Percentiles rank a stretch among this genome's conserved stretches.
Evolutionary conservation across 2,113 vertebrate genomes (phyloP).

Genomic region (Psilopsiagon aymara): DNA sequence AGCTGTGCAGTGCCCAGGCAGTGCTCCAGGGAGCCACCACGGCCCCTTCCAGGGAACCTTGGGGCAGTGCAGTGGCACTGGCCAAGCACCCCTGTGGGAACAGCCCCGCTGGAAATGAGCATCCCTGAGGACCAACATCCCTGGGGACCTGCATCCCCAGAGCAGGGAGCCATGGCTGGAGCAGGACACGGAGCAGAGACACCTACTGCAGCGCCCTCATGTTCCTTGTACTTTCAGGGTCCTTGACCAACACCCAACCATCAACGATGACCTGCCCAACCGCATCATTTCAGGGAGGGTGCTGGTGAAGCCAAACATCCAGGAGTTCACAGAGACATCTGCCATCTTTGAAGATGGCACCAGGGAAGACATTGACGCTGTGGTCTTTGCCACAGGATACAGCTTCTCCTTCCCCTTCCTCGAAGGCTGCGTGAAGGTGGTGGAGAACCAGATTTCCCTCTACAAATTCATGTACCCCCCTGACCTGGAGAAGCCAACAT

Average conservation of each 20-base stretch:
- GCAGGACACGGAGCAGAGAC: not conserved
- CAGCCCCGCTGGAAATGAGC: not conserved
- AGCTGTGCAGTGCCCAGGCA: not conserved
- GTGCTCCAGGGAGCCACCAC: not conserved
- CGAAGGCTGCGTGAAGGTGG: constrained; percentile 70
- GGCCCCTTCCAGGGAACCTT: not conserved
- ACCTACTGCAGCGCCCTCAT: not conserved
- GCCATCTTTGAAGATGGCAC: constrained; percentile 87
- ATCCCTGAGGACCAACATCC: not conserved
- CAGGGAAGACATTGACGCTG: constrained; percentile 80
- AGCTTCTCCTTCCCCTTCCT: constrained; percentile 84
- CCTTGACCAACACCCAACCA: constrained; percentile 58
- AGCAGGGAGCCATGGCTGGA: not conserved
- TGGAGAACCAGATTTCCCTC: constrained; percentile 74
- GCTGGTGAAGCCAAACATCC: constrained; percentile 78
- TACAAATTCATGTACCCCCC: constrained; percentile 86
- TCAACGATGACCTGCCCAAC: constrained; percentile 88
- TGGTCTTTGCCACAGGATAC: constrained; percentile 92
- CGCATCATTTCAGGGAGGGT: constrained; percentile 84
- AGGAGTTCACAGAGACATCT: constrained; percentile 76
- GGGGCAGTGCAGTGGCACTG: not conserved
- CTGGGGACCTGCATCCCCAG: not conserved
- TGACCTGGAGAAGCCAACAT: constrained; percentile 79
- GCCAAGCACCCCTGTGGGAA: not conserved
- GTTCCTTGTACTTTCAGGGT: constrained; percentile 60